Conservation (phyloP, 2,113 vertebrate species). For the Oxygymnocypris stewartii region DNA sequence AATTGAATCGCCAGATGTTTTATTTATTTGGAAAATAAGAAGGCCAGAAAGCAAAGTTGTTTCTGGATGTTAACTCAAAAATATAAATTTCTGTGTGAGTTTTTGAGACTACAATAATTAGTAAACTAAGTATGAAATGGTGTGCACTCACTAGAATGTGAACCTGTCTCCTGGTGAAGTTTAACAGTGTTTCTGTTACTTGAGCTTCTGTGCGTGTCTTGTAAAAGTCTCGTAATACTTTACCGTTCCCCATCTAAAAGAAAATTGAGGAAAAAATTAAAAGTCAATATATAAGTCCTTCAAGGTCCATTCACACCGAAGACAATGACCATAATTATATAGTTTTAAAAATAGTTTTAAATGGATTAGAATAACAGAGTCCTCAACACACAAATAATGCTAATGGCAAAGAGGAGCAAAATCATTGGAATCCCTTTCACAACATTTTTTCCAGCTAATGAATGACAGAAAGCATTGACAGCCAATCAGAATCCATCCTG, state of each 20-base stretch:
- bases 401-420: background rate
- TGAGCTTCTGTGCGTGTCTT: slow-evolving; percentile 68
- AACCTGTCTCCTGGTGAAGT: slow-evolving; percentile 72
- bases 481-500: no score
- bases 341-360: background rate
- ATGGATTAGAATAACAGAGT: background rate
- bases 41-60: background rate
- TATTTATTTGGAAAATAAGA: background rate
- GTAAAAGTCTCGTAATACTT: slow-evolving; percentile 75
- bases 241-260: slow-evolving; percentile 74
- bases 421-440: background rate
- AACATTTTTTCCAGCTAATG: background rate
- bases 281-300: background rate
- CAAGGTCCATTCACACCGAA: background rate
- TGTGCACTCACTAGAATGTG: slow-evolving; percentile 72
- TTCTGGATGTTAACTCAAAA: background rate
- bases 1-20: background rate
- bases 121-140: background rate
- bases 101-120: background rate
- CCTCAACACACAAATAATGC: background rate
- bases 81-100: background rate
- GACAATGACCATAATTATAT: background rate
- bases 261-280: background rate
- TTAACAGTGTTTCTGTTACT: slow-evolving; percentile 70
- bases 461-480: no score